Conservation (phyloP, 2,888 invertebrate species). For the Xanthia icteritia region DNA sequence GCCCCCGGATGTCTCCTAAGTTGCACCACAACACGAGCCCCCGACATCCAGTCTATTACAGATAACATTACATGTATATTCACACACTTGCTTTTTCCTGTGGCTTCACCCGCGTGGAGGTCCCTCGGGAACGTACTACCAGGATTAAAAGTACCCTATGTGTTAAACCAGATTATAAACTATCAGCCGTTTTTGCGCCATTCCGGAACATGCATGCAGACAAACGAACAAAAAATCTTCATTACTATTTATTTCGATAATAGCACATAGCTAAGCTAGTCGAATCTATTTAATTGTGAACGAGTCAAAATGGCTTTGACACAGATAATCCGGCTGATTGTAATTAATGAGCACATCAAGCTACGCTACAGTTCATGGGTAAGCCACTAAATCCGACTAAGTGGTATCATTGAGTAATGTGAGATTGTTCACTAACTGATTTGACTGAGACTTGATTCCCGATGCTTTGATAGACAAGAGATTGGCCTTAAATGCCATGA, state of each 20-base stretch:
- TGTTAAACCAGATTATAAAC: too few relatives aligned
- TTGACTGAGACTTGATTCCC: background rate
- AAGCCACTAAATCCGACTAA: conserved; percentile 40
- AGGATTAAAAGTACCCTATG: too few relatives aligned
- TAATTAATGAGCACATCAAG: conserved; percentile 48
- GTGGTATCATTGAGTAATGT: conserved; percentile 24
- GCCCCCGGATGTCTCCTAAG: background rate
- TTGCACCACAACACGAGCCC: background rate
- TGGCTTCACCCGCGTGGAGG: too few relatives aligned
- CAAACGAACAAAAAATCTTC: too few relatives aligned
- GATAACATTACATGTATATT: background rate
- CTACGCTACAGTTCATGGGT: conserved; percentile 5
- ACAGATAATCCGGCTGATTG: conserved; percentile 27
- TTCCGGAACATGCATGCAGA: too few relatives aligned
- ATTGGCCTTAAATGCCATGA: background rate
- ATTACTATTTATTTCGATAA: too few relatives aligned
- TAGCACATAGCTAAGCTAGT: background rate
- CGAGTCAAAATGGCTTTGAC: conserved; percentile 21
- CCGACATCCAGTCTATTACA: too few relatives aligned
- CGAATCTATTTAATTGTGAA: background rate
- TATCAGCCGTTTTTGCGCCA: too few relatives aligned
- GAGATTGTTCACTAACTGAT: conserved; percentile 42
- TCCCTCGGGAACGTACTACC: too few relatives aligned
- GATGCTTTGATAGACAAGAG: background rate
- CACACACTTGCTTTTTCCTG: background rate